phyloP scores from a whole-genome alignment of 1,140 invertebrate species.

The Notospermus geniculatus region DNA sequence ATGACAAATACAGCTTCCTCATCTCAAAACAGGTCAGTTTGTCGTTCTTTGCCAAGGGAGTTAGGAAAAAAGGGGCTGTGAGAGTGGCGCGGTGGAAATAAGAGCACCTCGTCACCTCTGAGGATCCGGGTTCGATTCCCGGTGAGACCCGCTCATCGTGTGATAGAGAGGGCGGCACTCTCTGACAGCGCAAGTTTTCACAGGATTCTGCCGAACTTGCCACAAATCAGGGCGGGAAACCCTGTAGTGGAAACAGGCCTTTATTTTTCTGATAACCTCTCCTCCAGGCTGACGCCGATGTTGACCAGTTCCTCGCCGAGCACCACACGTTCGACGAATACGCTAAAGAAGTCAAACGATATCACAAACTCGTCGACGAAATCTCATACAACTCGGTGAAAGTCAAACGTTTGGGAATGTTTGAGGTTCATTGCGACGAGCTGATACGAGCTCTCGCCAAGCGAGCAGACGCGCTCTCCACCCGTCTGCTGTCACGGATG shows the following conservation, averaged over 20 bases:
- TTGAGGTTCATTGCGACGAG: constrained; percentile 78
- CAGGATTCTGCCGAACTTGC: too few species aligned
- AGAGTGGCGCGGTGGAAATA: too few species aligned
- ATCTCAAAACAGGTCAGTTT: constrained; percentile 69
- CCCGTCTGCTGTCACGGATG: constrained; percentile 72
- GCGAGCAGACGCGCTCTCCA: constrained; percentile 68
- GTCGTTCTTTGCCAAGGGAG: too few species aligned
- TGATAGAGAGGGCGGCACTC: too few species aligned
- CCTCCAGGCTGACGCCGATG: constrained; percentile 59
- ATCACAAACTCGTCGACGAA: constrained; percentile 49
- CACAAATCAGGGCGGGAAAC: too few species aligned
- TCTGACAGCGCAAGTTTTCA: too few species aligned
- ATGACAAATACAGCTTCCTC: constrained; percentile 74
- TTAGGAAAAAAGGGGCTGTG: too few species aligned
- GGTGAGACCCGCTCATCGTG: too few species aligned
- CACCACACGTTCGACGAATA: constrained; percentile 55
- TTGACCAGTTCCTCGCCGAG: constrained; percentile 68
- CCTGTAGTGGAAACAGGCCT: too few species aligned
- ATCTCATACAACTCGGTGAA: constrained; percentile 52
- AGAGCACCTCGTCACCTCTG: too few species aligned
- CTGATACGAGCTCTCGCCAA: constrained; percentile 72
- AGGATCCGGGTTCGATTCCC: too few species aligned
- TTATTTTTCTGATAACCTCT: too few species aligned
- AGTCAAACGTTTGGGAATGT: constrained; percentile 74
- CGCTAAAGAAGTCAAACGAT: constrained; percentile 51